phyloP scores from a whole-genome alignment of 2,113 vertebrate species.

The Triplophysa rosa region DNA sequence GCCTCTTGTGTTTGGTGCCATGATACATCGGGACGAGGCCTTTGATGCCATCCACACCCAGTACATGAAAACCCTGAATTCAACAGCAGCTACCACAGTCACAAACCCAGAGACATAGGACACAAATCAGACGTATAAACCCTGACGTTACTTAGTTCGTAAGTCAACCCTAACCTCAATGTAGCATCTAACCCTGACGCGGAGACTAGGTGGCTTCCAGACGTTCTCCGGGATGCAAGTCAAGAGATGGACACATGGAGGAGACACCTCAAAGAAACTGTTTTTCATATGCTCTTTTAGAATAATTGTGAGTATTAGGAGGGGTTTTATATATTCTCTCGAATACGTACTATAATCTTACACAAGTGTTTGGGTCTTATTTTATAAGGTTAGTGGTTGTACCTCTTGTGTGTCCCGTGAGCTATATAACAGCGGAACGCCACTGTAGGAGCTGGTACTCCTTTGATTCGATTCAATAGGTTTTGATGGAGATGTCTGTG shows the following conservation, averaged over 20 bases:
- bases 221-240: neutral
- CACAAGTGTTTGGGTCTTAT: constrained; percentile 41
- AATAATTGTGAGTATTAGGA: neutral
- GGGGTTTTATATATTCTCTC: constrained; percentile 27
- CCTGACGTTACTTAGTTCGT: neutral
- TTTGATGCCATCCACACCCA: constrained; percentile 90
- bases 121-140: neutral
- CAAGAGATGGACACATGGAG: neutral
- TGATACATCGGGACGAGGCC: constrained; percentile 97
- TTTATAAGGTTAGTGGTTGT: constrained; percentile 29
- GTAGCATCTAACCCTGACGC: constrained; percentile 6
- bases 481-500: constrained; percentile 6
- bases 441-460: constrained; percentile 54
- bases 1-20: constrained; percentile 96
- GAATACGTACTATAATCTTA: constrained; percentile 35
- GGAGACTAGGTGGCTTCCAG: constrained; percentile 14
- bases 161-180: constrained; percentile 11
- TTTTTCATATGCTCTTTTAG: constrained; percentile 29
- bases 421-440: constrained; percentile 21
- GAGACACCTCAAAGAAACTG: constrained; percentile 13
- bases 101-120: constrained; percentile 78
- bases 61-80: constrained; percentile 76
- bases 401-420: constrained; percentile 6
- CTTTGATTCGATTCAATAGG: constrained; percentile 6
- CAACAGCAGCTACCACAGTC: constrained; percentile 57